Evolutionary conservation across 2,888 invertebrate species (phyloP).

Genomic region (Mythimna impura): DNA sequence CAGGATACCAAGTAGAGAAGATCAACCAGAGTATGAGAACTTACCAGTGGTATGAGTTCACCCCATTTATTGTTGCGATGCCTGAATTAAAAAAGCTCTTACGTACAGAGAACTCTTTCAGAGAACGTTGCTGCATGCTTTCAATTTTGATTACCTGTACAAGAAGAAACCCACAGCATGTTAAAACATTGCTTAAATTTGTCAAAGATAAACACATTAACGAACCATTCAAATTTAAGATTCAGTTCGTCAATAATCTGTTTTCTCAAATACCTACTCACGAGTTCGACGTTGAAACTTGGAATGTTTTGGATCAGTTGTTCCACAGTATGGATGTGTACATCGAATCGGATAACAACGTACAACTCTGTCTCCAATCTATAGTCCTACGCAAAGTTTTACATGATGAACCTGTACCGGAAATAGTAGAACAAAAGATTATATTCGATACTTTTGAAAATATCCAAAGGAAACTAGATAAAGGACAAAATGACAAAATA

Average conservation of each 20-base stretch:
- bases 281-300: constrained; percentile 72
- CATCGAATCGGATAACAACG: constrained; percentile 69
- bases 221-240: constrained; percentile 79
- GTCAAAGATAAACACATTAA: constrained; percentile 80
- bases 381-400: constrained; percentile 77
- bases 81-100: constrained; percentile 76
- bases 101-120: constrained; percentile 72
- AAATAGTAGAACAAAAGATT: constrained; percentile 77
- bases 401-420: constrained; percentile 73
- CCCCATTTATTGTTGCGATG: constrained; percentile 72
- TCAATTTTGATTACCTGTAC: constrained; percentile 73
- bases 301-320: constrained; percentile 78
- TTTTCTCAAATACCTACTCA: constrained; percentile 70
- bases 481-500: constrained; percentile 72
- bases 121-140: constrained; percentile 74
- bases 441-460: constrained; percentile 70
- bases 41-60: constrained; percentile 49
- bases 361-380: constrained; percentile 73
- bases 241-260: constrained; percentile 74
- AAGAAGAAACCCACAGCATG: constrained; percentile 66
- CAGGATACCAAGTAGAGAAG: neutral
- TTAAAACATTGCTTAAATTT: constrained; percentile 74
- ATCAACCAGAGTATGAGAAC: constrained; percentile 56
- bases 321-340: constrained; percentile 83
- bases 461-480: constrained; percentile 67